phyloP scores from a whole-genome alignment of 2,888 invertebrate genomes.

The Himalopsyche japonica region DNA sequence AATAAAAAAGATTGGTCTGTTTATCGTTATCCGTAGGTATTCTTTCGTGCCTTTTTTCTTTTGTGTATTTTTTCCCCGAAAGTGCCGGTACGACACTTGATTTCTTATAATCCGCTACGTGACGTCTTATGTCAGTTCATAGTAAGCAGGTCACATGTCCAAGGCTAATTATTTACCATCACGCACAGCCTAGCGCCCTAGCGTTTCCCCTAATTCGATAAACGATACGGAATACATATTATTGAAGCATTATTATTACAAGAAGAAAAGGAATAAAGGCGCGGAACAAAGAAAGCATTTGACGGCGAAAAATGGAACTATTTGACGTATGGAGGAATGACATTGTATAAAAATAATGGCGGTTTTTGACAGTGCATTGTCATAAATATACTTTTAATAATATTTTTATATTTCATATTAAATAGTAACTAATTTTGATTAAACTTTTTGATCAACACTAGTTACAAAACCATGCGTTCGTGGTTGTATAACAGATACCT shows the following conservation, averaged over 20 bases:
- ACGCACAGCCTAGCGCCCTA: background rate
- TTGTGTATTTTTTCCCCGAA: too few relatives aligned
- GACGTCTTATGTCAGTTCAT: background rate
- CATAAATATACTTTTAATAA: too few relatives aligned
- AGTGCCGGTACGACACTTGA: background rate
- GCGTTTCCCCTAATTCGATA: background rate
- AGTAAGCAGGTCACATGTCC: background rate
- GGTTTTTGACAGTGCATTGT: too few relatives aligned
- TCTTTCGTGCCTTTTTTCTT: too few relatives aligned
- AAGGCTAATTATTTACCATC: background rate
- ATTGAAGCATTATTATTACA: background rate
- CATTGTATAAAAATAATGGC: too few relatives aligned
- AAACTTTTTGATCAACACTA: too few relatives aligned
- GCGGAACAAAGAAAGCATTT: background rate
- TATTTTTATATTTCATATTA: too few relatives aligned
- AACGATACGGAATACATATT: background rate
- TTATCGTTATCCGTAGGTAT: too few relatives aligned
- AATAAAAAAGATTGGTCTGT: too few relatives aligned
- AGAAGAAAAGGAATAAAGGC: background rate
- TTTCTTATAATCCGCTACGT: background rate
- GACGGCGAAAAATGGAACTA: background rate
- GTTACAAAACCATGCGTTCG: too few relatives aligned
- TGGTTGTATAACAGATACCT: too few relatives aligned
- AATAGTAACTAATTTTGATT: too few relatives aligned
- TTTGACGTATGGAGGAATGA: background rate